These are phyloP conservation scores for Callorhinus ursinus DNA, from an alignment of 2,113 vertebrate species.

Conservation along the genomic window DNA sequence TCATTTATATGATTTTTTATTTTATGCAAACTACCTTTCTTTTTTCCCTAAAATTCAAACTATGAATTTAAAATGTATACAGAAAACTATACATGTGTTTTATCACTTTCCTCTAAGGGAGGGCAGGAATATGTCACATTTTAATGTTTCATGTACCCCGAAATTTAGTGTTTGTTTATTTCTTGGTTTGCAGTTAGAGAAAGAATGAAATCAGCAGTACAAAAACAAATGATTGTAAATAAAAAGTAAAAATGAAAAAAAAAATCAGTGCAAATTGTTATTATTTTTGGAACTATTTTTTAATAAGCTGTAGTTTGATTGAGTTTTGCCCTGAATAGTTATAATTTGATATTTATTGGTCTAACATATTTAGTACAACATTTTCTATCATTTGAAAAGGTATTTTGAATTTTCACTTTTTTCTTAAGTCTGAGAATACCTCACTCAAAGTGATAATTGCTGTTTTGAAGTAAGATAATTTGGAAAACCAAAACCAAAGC, in stretches of 20 bases:
- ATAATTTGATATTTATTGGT: background rate
- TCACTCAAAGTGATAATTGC: background rate
- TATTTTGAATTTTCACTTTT: background rate
- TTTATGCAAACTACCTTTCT: background rate
- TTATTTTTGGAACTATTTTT: background rate
- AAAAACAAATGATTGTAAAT: conserved; percentile 2
- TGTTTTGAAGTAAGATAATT: background rate
- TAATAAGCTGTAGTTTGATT: background rate
- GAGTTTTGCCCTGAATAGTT: background rate
- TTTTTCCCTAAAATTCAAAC: background rate
- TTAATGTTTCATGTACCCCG: background rate
- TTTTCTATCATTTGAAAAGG: background rate
- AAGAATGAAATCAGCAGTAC: background rate
- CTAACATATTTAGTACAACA: background rate
- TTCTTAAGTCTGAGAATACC: background rate
- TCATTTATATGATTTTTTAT: background rate
- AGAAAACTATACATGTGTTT: background rate
- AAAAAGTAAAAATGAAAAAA: background rate
- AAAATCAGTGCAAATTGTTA: background rate
- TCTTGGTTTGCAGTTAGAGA: background rate
- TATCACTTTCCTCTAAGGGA: background rate
- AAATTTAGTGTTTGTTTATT: background rate
- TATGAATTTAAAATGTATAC: background rate
- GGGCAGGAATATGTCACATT: background rate
- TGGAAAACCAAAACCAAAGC: background rate